Base-by-base conservation (phyloP, 2,797 vertebrate species). In the Odontamblyopus rebecca region DNA sequence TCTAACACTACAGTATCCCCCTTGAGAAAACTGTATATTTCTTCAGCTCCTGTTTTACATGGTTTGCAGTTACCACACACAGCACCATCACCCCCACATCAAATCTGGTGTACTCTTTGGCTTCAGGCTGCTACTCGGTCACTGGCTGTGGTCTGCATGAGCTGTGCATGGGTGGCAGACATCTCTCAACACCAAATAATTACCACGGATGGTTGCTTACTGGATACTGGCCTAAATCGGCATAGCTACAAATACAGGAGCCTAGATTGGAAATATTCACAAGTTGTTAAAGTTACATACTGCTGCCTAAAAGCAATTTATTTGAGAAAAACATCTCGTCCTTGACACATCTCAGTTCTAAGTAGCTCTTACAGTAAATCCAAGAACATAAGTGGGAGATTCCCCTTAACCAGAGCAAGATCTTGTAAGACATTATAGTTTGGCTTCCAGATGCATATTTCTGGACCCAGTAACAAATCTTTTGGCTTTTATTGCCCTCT, bases 131-230 rank as follows among this genome's bases (percentile, higher is more conserved):
- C 81, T 76, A 60, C 78, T 78, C 78, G 74, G 63, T 76, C 59
- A 72, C 48, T 50, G 70, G 72, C 83, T 61, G 48, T 67, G 62
- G 80, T 70, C 74, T 77, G 69, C 73, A 70, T 73, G 66, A 15
- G 68, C 75, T 74, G 59, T 59, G 73, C 78, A 82, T 77, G 84
- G 86, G 80, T 83, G 79, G 86, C 70, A 70, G 67, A 54, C 79
- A 87, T 91, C 88, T 73, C 81, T 92, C 86, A 89, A 82, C 88
- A 76, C 80, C 79, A 79, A 41, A 76, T 86, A 83, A 90, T 90
- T 88, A 89, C 72, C 63, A 71, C 71, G 60, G 81, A 78, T 76
- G 77, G 71, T 23, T 77, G 81, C 83, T 85, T 81, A 77, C 83
- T 74, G 68, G 82, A 32, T 38, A 38, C 77, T 69, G 77, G 77